Evolutionary conservation across 2,888 invertebrate species (phyloP).

Genomic region (Drosophila limbata): DNA sequence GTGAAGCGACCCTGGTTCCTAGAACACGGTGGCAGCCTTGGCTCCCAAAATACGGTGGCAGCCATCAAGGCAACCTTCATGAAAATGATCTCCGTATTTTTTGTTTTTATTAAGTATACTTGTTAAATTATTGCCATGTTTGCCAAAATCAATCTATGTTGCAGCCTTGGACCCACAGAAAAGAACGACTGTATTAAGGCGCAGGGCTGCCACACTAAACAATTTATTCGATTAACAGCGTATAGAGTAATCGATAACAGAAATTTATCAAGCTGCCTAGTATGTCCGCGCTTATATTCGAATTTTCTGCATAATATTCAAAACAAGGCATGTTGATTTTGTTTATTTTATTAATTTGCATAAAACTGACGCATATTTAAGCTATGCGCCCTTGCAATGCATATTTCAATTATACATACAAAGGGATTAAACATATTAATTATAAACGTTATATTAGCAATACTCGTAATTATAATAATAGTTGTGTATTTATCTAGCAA

Average conservation of each 20-base stretch:
- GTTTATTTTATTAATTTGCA: constrained; percentile 68
- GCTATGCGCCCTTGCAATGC: constrained; percentile 63
- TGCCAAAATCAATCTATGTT: too few relatives aligned
- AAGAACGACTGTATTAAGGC: too few relatives aligned
- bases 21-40: too few relatives aligned
- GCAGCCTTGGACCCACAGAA: too few relatives aligned
- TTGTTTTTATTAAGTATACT: too few relatives aligned
- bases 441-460: constrained; percentile 71
- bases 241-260: neutral
- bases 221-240: neutral
- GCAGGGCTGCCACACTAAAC: constrained; percentile 5
- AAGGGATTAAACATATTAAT: constrained; percentile 75
- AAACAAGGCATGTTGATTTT: neutral
- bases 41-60: too few relatives aligned
- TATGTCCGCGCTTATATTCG: neutral
- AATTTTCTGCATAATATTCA: neutral
- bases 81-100: too few relatives aligned
- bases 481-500: constrained; percentile 61
- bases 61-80: too few relatives aligned
- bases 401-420: constrained; percentile 70
- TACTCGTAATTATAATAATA: constrained; percentile 69
- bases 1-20: too few relatives aligned
- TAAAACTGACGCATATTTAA: constrained; percentile 65
- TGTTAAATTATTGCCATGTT: too few relatives aligned
- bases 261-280: neutral